Evolutionary conservation across 2,888 invertebrate genomes (phyloP).

Genomic region (Parasteatoda lunata): DNA sequence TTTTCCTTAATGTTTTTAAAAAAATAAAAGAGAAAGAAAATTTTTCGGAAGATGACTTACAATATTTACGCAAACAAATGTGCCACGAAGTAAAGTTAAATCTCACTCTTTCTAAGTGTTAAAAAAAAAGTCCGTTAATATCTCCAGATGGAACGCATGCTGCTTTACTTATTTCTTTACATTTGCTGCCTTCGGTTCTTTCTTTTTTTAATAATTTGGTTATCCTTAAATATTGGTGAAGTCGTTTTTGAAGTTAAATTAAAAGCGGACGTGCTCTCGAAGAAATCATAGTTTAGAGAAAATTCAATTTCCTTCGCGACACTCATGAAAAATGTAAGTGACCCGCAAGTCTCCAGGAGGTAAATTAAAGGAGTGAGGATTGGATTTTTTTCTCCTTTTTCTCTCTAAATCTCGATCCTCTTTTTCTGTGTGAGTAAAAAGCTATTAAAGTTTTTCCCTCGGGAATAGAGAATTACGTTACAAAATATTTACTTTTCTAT

Average conservation of each 20-base stretch:
- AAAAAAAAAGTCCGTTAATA: constrained; percentile 44
- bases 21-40: background rate
- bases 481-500: too few species aligned
- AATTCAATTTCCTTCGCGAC: constrained; percentile 58
- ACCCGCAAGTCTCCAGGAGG: background rate
- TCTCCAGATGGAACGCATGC: constrained; percentile 5
- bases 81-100: constrained; percentile 43
- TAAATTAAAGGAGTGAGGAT: constrained; percentile 33
- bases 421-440: background rate
- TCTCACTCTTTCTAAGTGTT: constrained; percentile 30
- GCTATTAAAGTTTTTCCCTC: background rate
- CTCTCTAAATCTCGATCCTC: background rate
- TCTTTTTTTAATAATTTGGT: constrained; percentile 27
- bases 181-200: constrained; percentile 27
- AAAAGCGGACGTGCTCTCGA: constrained; percentile 56
- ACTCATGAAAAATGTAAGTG: constrained; percentile 50
- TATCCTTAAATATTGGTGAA: constrained; percentile 51
- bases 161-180: background rate
- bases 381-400: constrained; percentile 5
- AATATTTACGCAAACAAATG: constrained; percentile 52
- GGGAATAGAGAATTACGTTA: too few species aligned
- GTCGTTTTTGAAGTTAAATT: constrained; percentile 41
- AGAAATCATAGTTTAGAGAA: constrained; percentile 49
- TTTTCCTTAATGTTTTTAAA: background rate
- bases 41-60: background rate